Base-by-base conservation (phyloP, 1,140 invertebrate genomes). In the Drosophila tsacasi region DNA sequence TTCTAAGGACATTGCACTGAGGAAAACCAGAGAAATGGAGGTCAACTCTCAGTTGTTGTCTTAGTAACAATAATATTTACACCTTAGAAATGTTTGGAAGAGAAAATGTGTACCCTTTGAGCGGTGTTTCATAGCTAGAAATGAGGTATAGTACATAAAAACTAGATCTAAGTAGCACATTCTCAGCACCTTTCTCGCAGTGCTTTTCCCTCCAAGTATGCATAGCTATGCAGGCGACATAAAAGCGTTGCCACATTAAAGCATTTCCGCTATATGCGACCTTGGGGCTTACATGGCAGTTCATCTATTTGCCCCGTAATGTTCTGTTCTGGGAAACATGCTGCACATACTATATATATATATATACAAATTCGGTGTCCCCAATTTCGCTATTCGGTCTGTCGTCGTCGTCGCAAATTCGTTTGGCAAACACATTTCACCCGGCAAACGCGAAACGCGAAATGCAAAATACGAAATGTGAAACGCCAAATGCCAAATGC, bases 351-450 rank as follows among this genome's bases (percentile, higher is more conserved):
- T 10, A 9, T 50, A 50, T n/a, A n/a, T 27, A n/a, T 37, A 59
- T n/a, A 35, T n/a, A n/a, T 27, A n/a, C 27, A 59, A 15, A 35
- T 55, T 42, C 21, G 10, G 52, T 58, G 69, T 32, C 69, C 67
- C 39, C 67, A 44, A 71, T 71, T 71, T 54, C 17, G 47, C 47
- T 30, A 46, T 71, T 54, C 37, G 61, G 32, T 13, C 49, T 77
- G 66, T 17, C 15, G 66, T n/a, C 25, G 66, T 27, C 25, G 17
- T 69, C 46, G 39, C 42, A 60, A 62, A 67, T 47, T 68, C 64
- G 75, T 54, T 54, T 76, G 74, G 57, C 62, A 75, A 79, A 81
- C 65, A 76, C 52, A 72, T 58, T 78, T 46, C 27, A 40, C 12
- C 67, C 63, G 23, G 15, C 46, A 25, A 49, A 47, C 13, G 54